Evolutionary conservation across 2,797 vertebrate species (phyloP).

Genomic region (Astyanax mexicanus): DNA sequence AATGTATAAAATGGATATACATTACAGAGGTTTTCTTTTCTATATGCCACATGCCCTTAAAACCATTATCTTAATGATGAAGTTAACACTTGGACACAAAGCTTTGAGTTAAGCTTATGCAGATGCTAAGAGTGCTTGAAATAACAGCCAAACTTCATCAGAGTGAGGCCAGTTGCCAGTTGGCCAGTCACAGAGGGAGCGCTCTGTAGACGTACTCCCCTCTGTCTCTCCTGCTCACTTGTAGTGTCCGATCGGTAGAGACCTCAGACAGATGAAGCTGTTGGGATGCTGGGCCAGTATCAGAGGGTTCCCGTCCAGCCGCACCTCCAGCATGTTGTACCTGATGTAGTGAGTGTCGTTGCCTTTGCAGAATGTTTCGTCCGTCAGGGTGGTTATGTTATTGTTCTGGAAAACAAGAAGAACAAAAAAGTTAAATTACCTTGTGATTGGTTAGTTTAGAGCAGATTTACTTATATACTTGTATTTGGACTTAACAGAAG

Average conservation of each 20-base stretch:
- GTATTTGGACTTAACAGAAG: too few species aligned
- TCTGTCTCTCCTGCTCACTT: constrained; percentile 70
- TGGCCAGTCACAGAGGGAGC: constrained; percentile 19
- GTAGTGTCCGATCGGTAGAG: constrained; percentile 86
- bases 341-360: constrained; percentile 88
- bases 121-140: constrained; percentile 19
- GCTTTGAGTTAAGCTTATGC: constrained; percentile 16
- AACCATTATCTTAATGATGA: neutral
- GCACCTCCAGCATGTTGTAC: constrained; percentile 83
- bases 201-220: constrained; percentile 15
- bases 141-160: constrained; percentile 5
- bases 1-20: constrained; percentile 37
- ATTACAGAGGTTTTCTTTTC: neutral
- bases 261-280: constrained; percentile 89
- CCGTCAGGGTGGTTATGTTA: constrained; percentile 87
- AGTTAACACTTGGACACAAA: constrained; percentile 13
- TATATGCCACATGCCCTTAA: constrained; percentile 23
- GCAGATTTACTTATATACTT: too few species aligned
- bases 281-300: constrained; percentile 85
- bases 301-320: constrained; percentile 91
- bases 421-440: neutral
- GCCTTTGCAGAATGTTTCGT: constrained; percentile 93
- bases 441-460: neutral
- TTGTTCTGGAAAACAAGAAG: constrained; percentile 81
- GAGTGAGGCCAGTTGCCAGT: constrained; percentile 13